These are phyloP conservation scores for Megaustenia siamemsis DNA, from an alignment of 2,888 invertebrate species.

Conservation along the genomic window DNA sequence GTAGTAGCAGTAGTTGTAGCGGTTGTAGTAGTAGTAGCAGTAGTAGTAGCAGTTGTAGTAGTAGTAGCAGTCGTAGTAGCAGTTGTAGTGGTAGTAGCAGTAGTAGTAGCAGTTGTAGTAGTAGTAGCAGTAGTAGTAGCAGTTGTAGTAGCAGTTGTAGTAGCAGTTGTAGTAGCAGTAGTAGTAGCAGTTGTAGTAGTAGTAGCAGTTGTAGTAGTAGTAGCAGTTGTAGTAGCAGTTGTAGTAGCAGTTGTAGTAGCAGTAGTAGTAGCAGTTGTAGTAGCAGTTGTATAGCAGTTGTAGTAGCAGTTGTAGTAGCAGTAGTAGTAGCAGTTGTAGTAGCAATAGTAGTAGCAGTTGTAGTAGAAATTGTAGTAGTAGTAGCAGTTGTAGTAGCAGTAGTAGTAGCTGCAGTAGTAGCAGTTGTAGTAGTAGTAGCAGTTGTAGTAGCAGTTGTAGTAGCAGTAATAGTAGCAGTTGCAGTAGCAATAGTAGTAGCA, in stretches of 20 bases:
- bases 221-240: neutral
- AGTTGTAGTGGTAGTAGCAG: constrained; percentile 24
- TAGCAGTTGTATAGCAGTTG: neutral
- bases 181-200: constrained; percentile 59
- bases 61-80: constrained; percentile 7
- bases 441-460: neutral
- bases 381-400: constrained; percentile 58
- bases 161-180: constrained; percentile 59
- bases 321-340: constrained; percentile 37
- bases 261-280: neutral
- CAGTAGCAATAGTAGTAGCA: constrained; percentile 52
- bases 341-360: constrained; percentile 55
- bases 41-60: neutral
- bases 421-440: constrained; percentile 23
- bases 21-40: neutral
- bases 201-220: constrained; percentile 52
- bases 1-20: neutral
- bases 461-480: constrained; percentile 27
- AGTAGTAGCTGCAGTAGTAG: constrained; percentile 49
- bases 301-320: neutral
- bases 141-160: constrained; percentile 35
- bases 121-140: neutral
- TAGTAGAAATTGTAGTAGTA: constrained; percentile 59
- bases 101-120: constrained; percentile 41
- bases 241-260: constrained; percentile 45